Base-by-base conservation (phyloP, 2,113 vertebrate species). In the Guaruba guarouba region DNA sequence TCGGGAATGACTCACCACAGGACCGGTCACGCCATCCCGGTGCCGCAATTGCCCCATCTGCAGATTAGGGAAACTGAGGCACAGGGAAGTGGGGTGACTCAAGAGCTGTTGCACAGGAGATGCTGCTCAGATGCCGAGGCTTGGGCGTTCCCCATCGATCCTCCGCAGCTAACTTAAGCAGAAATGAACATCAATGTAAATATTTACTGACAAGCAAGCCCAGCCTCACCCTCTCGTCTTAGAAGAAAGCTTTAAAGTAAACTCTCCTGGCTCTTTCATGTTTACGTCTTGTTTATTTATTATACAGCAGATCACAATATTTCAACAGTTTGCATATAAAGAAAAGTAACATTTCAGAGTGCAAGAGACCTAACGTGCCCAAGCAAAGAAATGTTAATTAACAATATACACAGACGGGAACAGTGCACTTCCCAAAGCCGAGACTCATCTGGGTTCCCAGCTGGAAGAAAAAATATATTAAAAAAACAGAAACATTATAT, bases 301-400 rank as follows among this genome's bases (percentile, higher is more conserved):
- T 97, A 96, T 96, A 96, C 95, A 97, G 92, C 92, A 92, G 92
- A 96, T 97, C 96, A 97, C 96, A 95, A 97, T 96, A 95, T 96
- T 95, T 94, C 93, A 95, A 90, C 90, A 88, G 95, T 97, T 96
- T 96, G 97, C 95, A 97, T 97, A 97, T 95, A 97, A 93, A 97
- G 93, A 96, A 96, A 95, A 97, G 94, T 96, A 96, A 97, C 97
- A 97, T 97, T 97, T 96, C 96, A 1, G 92, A 95, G 83, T 94
- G 97, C 96, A 11, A 95, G 95, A 96, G 96, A 96, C 93, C 95
- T 89, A 91, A 95, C 77, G 91, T 89, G 96, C 95, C 96, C 96
- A 95, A 97, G 96, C 96, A 93, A 90, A 95, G 96, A 96, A 96
- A 97, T 96, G 96, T 95, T 97, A 97, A 97, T 97, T 96, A 96